Conservation (phyloP, 2,113 vertebrate species). For the Delphinus delphis region DNA sequence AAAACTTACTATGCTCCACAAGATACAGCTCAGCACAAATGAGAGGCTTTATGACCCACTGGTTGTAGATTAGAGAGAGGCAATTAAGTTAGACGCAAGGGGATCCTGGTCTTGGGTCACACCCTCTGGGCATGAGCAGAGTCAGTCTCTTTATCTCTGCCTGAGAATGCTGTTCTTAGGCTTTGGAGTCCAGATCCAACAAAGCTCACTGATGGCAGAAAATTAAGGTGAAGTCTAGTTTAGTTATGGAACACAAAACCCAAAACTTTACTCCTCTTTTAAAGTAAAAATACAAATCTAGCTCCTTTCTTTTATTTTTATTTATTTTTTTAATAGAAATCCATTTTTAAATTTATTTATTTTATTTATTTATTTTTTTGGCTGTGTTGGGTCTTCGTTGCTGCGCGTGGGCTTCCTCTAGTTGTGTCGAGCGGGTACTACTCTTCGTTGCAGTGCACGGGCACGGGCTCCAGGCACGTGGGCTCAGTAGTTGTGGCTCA, state of each 20-base stretch:
- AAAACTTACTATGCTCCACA: background rate
- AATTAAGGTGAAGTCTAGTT: background rate
- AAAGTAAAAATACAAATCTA: conserved; percentile 3
- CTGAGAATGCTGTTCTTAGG: background rate
- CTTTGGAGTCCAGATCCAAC: background rate
- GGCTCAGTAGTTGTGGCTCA: too few species aligned
- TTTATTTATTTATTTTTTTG: too few species aligned
- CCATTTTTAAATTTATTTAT: too few species aligned
- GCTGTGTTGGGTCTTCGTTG: too few species aligned
- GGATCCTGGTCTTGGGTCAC: background rate
- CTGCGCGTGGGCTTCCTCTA: too few species aligned
- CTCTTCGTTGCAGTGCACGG: too few species aligned
- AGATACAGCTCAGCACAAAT: background rate
- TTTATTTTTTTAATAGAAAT: too few species aligned
- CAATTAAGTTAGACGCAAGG: background rate
- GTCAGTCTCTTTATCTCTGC: background rate
- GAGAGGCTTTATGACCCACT: background rate
- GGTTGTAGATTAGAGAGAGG: background rate
- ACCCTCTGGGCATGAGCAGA: background rate
- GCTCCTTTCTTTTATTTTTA: background rate
- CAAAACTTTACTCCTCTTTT: background rate
- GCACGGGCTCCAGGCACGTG: too few species aligned
- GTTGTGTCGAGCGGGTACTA: too few species aligned
- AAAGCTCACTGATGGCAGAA: background rate
- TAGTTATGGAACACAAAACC: background rate